Conservation (phyloP, 1,140 invertebrate species). For the Trichomalopsis sarcophagae region DNA sequence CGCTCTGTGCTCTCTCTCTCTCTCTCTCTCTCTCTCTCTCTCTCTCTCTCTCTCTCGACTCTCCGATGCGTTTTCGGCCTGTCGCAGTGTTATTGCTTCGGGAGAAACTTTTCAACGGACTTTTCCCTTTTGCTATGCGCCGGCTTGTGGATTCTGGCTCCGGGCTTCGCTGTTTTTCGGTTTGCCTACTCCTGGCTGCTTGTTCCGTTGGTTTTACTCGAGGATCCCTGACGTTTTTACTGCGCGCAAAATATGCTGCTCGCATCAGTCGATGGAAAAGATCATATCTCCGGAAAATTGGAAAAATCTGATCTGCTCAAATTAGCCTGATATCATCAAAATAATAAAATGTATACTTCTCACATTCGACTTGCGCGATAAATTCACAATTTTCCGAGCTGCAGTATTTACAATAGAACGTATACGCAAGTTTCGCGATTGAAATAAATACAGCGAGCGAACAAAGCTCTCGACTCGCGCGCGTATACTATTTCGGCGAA, state of each 20-base stretch:
- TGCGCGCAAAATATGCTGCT: not conserved
- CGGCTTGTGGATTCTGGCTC: constrained; percentile 58
- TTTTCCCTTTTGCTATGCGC: constrained; percentile 60
- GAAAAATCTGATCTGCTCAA: too few relatives aligned
- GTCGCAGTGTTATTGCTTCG: constrained; percentile 41
- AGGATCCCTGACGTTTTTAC: not conserved
- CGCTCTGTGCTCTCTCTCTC: constrained; percentile 19
- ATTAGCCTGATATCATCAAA: too few relatives aligned
- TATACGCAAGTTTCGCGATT: too few relatives aligned
- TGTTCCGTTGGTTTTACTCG: constrained; percentile 21
- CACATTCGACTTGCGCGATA: not conserved
- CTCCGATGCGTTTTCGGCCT: constrained; percentile 13
- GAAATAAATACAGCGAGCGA: too few relatives aligned
- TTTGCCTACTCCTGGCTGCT: constrained; percentile 52
- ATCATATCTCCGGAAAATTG: not conserved
- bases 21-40: too few relatives aligned
- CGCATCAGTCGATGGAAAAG: not conserved
- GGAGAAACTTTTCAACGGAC: constrained; percentile 68
- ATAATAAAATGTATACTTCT: not conserved
- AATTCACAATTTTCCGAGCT: too few relatives aligned
- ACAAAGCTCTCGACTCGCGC: too few relatives aligned
- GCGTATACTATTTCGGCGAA: not conserved
- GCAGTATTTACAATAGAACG: too few relatives aligned
- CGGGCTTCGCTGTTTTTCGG: constrained; percentile 58
- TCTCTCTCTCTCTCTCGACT: not conserved